These are phyloP conservation scores for Psilopsiagon aurifrons DNA, from an alignment of 2,113 vertebrate genomes.

Conservation along the genomic window DNA sequence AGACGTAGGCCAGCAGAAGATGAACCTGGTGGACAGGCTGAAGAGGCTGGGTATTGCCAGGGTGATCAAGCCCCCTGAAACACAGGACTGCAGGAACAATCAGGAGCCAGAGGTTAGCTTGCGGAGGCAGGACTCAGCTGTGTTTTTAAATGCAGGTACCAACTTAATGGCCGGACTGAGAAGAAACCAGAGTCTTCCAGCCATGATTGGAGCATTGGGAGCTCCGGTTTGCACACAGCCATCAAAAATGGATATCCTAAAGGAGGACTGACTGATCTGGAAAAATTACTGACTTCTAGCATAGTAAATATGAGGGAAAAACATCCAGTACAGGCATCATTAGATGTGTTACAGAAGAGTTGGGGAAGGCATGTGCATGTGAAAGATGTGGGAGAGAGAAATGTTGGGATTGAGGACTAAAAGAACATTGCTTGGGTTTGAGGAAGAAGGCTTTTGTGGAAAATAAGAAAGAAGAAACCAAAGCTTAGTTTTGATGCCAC, in stretches of 20 bases:
- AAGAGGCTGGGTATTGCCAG: slow-evolving; percentile 88
- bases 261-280: slow-evolving; percentile 72
- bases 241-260: slow-evolving; percentile 77
- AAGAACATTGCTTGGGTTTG: neutral
- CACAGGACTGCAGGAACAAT: slow-evolving; percentile 34
- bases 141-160: slow-evolving; percentile 84
- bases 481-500: slow-evolving; percentile 21
- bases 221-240: slow-evolving; percentile 69
- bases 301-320: neutral
- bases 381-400: neutral
- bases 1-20: slow-evolving; percentile 77
- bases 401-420: neutral
- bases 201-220: slow-evolving; percentile 83
- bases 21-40: slow-evolving; percentile 88
- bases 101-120: slow-evolving; percentile 38
- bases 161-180: slow-evolving; percentile 89
- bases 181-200: slow-evolving; percentile 93
- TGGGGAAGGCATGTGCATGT: slow-evolving; percentile 67
- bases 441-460: neutral
- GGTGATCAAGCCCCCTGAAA: slow-evolving; percentile 72
- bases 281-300: neutral
- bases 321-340: neutral
- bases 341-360: slow-evolving; percentile 38
- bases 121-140: slow-evolving; percentile 77
- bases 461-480: slow-evolving; percentile 38